Evolutionary conservation across 2,797 vertebrate genomes (phyloP), one percentile per base, ranked within the genome.

Genomic region (Sorex maritimensis): DNA sequence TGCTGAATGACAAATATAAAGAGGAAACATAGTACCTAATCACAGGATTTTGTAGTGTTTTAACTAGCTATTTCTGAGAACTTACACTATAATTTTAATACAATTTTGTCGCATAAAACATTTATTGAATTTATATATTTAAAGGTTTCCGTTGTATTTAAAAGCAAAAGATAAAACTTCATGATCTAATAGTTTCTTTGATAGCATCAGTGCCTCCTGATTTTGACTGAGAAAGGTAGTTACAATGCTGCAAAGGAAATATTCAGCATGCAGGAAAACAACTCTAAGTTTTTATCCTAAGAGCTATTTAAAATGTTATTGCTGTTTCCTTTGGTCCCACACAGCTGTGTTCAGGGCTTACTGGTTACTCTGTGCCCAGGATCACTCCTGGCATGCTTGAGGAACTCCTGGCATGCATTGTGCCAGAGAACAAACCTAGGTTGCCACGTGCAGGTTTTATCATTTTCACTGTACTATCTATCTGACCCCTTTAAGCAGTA

Each of bases 1-100:
- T 44, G 1, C 28, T 4, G 94, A 67, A 71, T 75, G 3, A 86
- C 78, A 90, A 90, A 52, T 77, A 63, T 78, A 46, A 77, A 83
- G 9, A 80, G 1, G 3, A 58, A 58, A 4, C 46, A 38, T 12
- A 49, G 1, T 24, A 86, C 13, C 63, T 91, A 81, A 84, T 86
- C 23, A 55, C 65, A 41, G 7, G 5, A 75, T 90, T 81, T 82
- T 83, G 17, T 3, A 81, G 26, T 8, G 82, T 68, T 95, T 89
- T 71, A 11, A 80, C n/a, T 71, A 82, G 28, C 4, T 52, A 61
- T 77, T 44, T 77, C 34, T 65, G 55, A 78, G 21, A 83, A 71
- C 9, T 6, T 5, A 67, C 55, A 12, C 3, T 74, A 6, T n/a
- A 55, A 11, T 74, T 86, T 71, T 61, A 85, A 49, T 65, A 41